Evolutionary conservation across 2,888 invertebrate genomes (phyloP), one percentile per base, ranked within the genome.

Genomic region (Anoncus sp.): DNA sequence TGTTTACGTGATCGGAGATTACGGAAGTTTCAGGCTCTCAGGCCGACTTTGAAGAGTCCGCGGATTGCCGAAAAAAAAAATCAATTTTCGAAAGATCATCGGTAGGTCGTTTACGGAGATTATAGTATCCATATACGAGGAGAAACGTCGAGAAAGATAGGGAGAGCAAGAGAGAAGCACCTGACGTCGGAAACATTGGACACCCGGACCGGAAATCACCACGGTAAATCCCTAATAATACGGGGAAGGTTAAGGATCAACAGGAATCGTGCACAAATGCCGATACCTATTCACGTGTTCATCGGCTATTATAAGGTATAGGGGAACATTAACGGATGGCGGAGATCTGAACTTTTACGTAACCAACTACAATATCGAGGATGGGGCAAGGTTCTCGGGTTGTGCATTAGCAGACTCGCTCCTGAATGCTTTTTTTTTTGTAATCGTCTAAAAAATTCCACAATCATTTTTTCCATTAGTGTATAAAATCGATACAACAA

Each of bases 191-290:
- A 24, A 43, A 20, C 18, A 35, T 47, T 53, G 55, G 24, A 47
- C 60, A n/a, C n/a, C n/a, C n/a, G 55, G 53, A 20, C 55, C n/a
- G n/a, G 22, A 55, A 47, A 35, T 59, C 70, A 79, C 72, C 59
- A n/a, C n/a, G n/a, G 63, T 82, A 81, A 84, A 81, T 81, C 82
- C 75, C 71, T 85, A 82, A 86, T 84, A 81, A 86, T 79, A 82
- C 77, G 62, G 74, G 72, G 57, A 81, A 82, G 82, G 80, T 82
- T 76, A 51, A 67, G 81, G 80, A 86, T 86, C 85, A 84, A 55
- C 62, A 47, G 66, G n/a, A 55, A 75, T 73, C 57, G 53, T 43
- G 45, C 31, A 40, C 49, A 38, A 63, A 43, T 65, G 31, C 43
- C 38, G 31, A 53, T 24, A 57, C 49, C 45, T 31, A 55, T 43